Conservation (phyloP, 2,888 invertebrate species). For the Drosophila mimica region DNA sequence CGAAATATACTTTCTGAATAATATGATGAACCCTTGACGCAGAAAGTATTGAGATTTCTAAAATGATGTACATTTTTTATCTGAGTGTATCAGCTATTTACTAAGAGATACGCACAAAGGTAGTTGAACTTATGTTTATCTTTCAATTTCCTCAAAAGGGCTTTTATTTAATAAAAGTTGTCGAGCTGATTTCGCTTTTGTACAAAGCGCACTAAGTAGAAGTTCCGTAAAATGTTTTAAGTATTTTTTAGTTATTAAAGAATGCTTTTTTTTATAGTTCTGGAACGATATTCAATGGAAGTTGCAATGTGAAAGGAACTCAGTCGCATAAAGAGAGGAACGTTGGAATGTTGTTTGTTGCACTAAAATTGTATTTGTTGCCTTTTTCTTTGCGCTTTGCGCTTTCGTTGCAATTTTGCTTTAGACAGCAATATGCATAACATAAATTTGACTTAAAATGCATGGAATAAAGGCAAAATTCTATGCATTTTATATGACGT, state of each 20-base stretch:
- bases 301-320: constrained; percentile 2
- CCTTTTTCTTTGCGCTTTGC: constrained; percentile 21
- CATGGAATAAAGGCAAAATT: constrained; percentile 71
- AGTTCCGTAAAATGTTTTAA: neutral
- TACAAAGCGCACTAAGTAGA: neutral
- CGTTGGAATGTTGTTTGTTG: constrained; percentile 4
- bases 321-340: neutral
- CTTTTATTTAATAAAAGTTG: neutral
- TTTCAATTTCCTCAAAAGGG: neutral
- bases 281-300: constrained; percentile 1
- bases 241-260: neutral
- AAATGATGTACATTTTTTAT: too few species aligned
- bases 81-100: neutral
- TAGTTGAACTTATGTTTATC: neutral
- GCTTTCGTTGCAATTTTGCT: constrained; percentile 29
- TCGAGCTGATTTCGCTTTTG: neutral
- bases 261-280: neutral
- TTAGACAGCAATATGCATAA: constrained; percentile 66
- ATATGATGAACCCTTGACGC: too few species aligned
- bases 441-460: constrained; percentile 72
- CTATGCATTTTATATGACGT: constrained; percentile 77
- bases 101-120: neutral
- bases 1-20: too few species aligned
- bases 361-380: constrained; percentile 8
- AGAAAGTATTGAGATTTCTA: too few species aligned